These are phyloP conservation scores for Sepiola atlantica DNA, from an alignment of 2,888 invertebrate genomes.

Conservation along the genomic window DNA sequence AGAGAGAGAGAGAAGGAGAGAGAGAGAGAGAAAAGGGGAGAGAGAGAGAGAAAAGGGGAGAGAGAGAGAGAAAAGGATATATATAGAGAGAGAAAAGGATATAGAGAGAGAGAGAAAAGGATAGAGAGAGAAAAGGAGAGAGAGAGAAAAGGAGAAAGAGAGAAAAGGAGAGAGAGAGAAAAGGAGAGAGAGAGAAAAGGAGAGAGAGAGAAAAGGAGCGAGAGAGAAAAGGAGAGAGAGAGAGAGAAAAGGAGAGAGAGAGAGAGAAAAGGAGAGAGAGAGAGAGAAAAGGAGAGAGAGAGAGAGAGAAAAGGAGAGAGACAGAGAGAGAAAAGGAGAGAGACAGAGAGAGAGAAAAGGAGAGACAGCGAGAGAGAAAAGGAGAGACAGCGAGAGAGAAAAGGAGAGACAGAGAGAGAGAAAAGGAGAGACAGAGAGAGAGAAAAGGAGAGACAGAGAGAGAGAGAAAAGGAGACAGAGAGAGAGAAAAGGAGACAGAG, in stretches of 20 bases:
- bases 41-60: background rate
- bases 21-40: conserved; percentile 4
- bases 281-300: conserved; percentile 32
- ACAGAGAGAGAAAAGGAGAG: background rate
- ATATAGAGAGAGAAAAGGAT: conserved; percentile 19
- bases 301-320: background rate
- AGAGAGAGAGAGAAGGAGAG: background rate
- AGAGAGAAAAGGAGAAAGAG: too few species aligned
- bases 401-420: background rate
- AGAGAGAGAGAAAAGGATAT: background rate
- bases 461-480: conserved; percentile 42
- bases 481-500: background rate
- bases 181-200: too few species aligned
- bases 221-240: background rate
- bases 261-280: background rate
- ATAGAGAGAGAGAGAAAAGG: background rate
- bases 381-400: background rate
- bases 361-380: conserved; percentile 24
- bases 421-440: background rate
- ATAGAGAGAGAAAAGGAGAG: background rate
- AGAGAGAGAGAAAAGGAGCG: background rate
- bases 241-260: conserved; percentile 23
- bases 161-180: too few species aligned
- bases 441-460: too few species aligned
- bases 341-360: too few species aligned